A percentile compares a stretch with the other conserved stretches of the same genome.
These are phyloP conservation scores for Desmodus rotundus DNA, from an alignment of 2,113 vertebrate genomes.

Conservation along the genomic window DNA sequence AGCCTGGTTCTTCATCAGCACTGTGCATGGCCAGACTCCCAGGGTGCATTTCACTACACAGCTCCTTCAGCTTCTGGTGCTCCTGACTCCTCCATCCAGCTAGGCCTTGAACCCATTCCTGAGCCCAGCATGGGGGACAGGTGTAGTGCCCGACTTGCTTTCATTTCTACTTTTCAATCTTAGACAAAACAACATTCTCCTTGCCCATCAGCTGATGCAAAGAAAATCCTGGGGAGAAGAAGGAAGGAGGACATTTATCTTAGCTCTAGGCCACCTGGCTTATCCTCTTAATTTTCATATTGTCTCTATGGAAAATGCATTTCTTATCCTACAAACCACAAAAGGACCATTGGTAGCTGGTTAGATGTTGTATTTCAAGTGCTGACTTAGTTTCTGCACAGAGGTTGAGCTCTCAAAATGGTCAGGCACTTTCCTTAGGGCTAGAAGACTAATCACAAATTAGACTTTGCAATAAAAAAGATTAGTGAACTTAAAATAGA, in stretches of 20 bases:
- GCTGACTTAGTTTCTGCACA: background rate
- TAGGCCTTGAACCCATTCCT: background rate
- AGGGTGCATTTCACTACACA: fast-evolving
- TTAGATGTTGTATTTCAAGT: background rate
- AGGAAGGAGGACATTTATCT: background rate
- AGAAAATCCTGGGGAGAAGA: background rate
- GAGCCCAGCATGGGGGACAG: background rate
- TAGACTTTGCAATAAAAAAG: background rate
- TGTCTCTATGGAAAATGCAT: background rate
- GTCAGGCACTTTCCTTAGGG: background rate
- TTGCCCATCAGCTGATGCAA: background rate
- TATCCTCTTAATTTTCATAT: background rate
- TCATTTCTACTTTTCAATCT: background rate
- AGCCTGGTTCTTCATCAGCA: background rate
- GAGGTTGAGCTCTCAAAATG: background rate
- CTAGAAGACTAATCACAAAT: background rate
- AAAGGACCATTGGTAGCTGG: background rate
- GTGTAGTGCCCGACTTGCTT: background rate
- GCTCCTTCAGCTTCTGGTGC: background rate
- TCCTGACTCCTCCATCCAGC: background rate
- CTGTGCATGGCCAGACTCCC: background rate
- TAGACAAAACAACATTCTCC: background rate
- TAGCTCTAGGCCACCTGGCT: background rate
- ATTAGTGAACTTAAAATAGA: background rate
- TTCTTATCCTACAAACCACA: background rate